phyloP scores from a whole-genome alignment of 1,140 invertebrate genomes.

The Achatina immaculata region DNA sequence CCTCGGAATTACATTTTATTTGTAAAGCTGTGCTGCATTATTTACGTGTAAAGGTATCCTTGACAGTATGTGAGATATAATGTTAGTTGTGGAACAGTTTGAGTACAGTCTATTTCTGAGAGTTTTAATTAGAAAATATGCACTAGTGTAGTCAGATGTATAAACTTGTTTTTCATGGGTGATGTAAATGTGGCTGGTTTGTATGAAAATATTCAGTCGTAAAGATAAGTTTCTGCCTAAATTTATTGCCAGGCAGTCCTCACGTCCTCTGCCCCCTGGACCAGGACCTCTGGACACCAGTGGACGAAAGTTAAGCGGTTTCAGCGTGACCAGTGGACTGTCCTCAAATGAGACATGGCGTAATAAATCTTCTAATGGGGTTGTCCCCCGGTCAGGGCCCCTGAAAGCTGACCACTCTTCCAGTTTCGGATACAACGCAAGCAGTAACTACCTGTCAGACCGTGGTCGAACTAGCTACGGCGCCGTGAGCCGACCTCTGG shows the following conservation, averaged over 20 bases:
- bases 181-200: too few relatives aligned
- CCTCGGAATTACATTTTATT: too few relatives aligned
- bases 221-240: too few relatives aligned
- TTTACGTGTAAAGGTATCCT: too few relatives aligned
- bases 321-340: constrained; percentile 10
- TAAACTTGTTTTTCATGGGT: too few relatives aligned
- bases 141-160: too few relatives aligned
- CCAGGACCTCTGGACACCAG: constrained; percentile 58
- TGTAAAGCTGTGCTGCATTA: too few relatives aligned
- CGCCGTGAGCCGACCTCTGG: constrained; percentile 23
- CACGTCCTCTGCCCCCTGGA: constrained; percentile 51
- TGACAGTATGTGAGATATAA: too few relatives aligned
- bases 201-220: too few relatives aligned
- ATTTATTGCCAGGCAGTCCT: background rate
- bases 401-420: constrained; percentile 55
- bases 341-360: constrained; percentile 7
- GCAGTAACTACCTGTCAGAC: background rate
- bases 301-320: constrained; percentile 51
- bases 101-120: too few relatives aligned
- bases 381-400: constrained; percentile 46
- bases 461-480: constrained; percentile 24
- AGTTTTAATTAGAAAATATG: too few relatives aligned
- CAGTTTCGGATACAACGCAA: background rate
- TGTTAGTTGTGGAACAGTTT: too few relatives aligned
- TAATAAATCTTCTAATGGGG: constrained; percentile 19